phyloP scores from a whole-genome alignment of 2,797 vertebrate species.

The Micropoecilia bifurca region DNA sequence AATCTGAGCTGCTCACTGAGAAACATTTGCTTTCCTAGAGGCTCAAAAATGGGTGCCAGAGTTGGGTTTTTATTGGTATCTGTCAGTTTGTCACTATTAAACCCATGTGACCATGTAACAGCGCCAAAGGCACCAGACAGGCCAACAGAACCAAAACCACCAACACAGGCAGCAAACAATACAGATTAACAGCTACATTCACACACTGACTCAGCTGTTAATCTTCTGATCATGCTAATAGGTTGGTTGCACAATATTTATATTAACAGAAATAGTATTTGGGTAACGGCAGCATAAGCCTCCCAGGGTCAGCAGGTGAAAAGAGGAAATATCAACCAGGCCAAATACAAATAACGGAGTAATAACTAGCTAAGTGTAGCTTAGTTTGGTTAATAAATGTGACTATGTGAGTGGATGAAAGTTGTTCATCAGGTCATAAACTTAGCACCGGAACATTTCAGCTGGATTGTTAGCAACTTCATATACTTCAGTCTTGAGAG shows the following conservation, averaged over 20 bases:
- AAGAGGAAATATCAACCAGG: not conserved
- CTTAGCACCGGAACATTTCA: not conserved
- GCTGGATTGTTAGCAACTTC: not conserved
- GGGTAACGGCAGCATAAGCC: not conserved
- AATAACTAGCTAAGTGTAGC: not conserved
- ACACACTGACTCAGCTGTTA: not conserved
- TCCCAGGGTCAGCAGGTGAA: not conserved
- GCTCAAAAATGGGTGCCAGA: not conserved
- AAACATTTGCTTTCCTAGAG: not conserved
- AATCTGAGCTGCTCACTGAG: not conserved
- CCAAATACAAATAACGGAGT: not conserved
- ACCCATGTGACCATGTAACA: not conserved
- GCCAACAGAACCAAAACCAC: not conserved
- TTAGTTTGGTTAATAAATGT: not conserved
- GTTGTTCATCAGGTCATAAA: not conserved
- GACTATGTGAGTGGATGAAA: not conserved
- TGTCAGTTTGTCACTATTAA: not conserved
- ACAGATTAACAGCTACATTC: not conserved
- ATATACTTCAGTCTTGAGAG: not conserved
- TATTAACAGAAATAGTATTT: not conserved
- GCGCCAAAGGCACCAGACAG: not conserved
- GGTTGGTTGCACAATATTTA: not conserved
- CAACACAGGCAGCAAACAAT: not conserved
- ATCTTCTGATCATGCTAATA: not conserved
- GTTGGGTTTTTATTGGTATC: not conserved